phyloP scores from a whole-genome alignment of 2,113 vertebrate species.

The Laticauda laticaudata region DNA sequence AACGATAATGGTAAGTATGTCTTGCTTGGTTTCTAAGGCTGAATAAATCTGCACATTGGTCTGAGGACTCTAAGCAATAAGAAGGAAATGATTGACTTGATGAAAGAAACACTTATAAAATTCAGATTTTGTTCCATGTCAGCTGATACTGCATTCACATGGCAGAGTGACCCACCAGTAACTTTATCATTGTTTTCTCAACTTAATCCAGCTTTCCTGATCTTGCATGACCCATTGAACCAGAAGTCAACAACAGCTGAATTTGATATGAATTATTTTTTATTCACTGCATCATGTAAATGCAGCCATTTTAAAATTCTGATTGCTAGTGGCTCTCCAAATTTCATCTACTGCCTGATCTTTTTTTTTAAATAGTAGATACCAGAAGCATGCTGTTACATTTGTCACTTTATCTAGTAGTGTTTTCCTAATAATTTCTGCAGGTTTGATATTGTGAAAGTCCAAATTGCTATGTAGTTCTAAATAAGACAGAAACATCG shows the following conservation, averaged over 20 bases:
- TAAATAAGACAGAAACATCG: background rate
- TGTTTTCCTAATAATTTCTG: background rate
- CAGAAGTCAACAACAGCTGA: background rate
- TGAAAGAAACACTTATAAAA: background rate
- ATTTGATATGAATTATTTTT: background rate
- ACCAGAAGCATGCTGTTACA: background rate
- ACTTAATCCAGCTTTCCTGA: background rate
- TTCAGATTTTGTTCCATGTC: background rate
- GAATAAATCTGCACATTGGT: background rate
- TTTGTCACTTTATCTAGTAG: background rate
- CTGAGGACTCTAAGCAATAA: background rate
- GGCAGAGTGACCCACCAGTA: background rate
- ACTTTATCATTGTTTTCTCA: background rate
- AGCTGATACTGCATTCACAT: background rate
- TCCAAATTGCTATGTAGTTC: background rate
- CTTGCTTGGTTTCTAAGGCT: background rate
- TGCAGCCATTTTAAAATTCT: background rate
- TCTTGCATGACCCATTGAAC: background rate
- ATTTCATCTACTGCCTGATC: background rate
- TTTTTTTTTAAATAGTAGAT: background rate
- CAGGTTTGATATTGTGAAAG: background rate
- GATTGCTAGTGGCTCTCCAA: background rate
- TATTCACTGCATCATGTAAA: background rate
- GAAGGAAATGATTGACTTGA: background rate
- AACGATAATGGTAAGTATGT: slow-evolving; percentile 86